A percentile compares a stretch with the other conserved stretches of the same genome.
phyloP scores from a whole-genome alignment of 2,797 vertebrate genomes.

The Pseudochirops corinnae region DNA sequence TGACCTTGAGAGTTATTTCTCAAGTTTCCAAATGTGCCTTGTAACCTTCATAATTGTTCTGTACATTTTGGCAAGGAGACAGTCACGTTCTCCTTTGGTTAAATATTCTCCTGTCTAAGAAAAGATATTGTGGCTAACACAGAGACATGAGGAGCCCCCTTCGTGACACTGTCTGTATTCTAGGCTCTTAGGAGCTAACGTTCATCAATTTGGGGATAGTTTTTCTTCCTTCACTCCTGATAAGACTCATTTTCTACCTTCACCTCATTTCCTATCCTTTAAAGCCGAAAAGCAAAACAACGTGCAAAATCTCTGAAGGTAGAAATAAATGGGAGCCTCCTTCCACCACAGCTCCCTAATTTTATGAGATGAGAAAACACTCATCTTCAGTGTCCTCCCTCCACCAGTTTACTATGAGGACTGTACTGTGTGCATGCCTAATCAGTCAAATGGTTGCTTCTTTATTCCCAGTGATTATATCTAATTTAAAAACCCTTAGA shows the following conservation, averaged over 20 bases:
- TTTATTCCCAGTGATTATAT: conserved; percentile 4
- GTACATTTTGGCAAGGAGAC: background rate
- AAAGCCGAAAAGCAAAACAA: conserved; percentile 21
- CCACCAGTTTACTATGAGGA: background rate
- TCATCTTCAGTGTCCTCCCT: conserved; percentile 16
- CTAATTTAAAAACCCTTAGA: background rate
- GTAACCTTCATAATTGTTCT: background rate
- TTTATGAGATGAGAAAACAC: conserved; percentile 18
- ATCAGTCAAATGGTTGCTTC: background rate
- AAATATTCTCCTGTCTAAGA: background rate
- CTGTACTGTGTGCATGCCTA: background rate
- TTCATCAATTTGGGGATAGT: background rate
- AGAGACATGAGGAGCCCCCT: background rate
- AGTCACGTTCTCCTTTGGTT: background rate
- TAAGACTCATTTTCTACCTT: background rate
- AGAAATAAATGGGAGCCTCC: background rate
- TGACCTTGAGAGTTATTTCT: background rate
- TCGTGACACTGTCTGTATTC: background rate
- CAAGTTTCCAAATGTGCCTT: background rate
- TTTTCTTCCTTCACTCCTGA: background rate
- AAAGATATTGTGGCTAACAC: background rate
- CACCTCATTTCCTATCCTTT: background rate
- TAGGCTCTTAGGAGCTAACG: background rate
- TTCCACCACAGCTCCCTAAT: background rate
- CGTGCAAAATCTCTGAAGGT: background rate